Evolutionary conservation across 2,797 vertebrate species (phyloP).

Genomic region (Coregonus sp.): DNA sequence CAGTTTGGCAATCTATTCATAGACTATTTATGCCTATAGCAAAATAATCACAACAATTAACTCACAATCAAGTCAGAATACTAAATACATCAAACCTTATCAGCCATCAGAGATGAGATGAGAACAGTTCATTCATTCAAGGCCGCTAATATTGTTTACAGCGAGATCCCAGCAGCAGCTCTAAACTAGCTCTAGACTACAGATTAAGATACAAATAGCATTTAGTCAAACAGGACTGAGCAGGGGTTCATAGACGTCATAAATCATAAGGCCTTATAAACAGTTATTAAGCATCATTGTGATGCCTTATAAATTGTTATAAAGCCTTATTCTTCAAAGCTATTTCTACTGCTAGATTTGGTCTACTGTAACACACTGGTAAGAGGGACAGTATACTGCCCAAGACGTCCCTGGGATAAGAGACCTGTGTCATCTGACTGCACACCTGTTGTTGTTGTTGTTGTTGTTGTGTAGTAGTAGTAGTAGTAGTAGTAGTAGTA

Average conservation of each 20-base stretch:
- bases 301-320: background rate
- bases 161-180: conserved; percentile 24
- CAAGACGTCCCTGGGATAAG: background rate
- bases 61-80: conserved; percentile 29
- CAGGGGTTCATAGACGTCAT: conserved; percentile 2
- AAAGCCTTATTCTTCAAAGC: conserved; percentile 8
- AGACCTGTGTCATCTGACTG: conserved; percentile 25
- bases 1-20: conserved; percentile 6
- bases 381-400: background rate
- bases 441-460: background rate
- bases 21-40: background rate
- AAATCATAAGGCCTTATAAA: background rate
- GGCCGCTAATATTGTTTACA: conserved; percentile 12
- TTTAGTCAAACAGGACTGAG: conserved; percentile 1
- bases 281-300: too few species aligned
- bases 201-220: conserved; percentile 2
- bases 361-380: conserved; percentile 30
- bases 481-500: conserved; percentile 7
- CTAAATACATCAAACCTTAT: conserved; percentile 2
- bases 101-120: too few species aligned
- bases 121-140: background rate
- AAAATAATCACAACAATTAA: conserved; percentile 27
- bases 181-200: conserved; percentile 4
- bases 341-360: conserved; percentile 35
- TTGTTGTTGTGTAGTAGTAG: conserved; percentile 2